Evolutionary conservation across 2,888 invertebrate genomes (phyloP).

Genomic region (Cryptosula pallasiana): DNA sequence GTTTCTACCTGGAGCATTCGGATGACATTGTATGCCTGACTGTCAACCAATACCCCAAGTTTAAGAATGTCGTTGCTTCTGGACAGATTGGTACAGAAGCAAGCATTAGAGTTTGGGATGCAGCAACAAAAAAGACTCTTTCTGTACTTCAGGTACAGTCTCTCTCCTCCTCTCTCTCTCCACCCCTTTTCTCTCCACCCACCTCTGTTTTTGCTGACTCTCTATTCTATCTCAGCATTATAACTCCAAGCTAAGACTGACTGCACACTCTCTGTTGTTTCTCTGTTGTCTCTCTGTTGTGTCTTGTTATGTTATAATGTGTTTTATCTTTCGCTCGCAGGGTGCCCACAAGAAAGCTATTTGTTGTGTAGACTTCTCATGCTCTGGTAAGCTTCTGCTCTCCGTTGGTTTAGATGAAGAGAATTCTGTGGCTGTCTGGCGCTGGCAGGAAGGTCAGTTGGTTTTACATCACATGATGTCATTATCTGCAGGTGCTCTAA

Average conservation of each 20-base stretch:
- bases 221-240: too few species aligned
- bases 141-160: conserved; percentile 44
- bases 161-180: too few species aligned
- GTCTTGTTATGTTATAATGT: too few species aligned
- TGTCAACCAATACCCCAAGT: conserved; percentile 50
- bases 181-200: too few species aligned
- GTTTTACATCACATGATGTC: too few species aligned
- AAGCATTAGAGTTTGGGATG: conserved; percentile 49
- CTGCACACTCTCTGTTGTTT: too few species aligned
- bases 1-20: conserved; percentile 51
- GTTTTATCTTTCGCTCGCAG: too few species aligned
- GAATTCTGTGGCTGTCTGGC: conserved; percentile 49
- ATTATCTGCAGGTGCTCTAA: too few species aligned
- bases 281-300: too few species aligned
- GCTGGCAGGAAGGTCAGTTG: conserved; percentile 51
- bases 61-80: conserved; percentile 49
- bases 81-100: conserved; percentile 52
- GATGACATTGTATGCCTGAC: conserved; percentile 53
- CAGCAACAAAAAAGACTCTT: conserved; percentile 44
- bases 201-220: too few species aligned
- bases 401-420: conserved; percentile 48
- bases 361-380: conserved; percentile 51
- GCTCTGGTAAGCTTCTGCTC: conserved; percentile 50
- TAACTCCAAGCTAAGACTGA: too few species aligned
- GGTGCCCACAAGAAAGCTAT: conserved; percentile 39